A percentile compares a stretch with the other conserved stretches of the same genome.
Evolutionary conservation across 2,888 invertebrate genomes (phyloP).

Genomic region (Erebia ligea): DNA sequence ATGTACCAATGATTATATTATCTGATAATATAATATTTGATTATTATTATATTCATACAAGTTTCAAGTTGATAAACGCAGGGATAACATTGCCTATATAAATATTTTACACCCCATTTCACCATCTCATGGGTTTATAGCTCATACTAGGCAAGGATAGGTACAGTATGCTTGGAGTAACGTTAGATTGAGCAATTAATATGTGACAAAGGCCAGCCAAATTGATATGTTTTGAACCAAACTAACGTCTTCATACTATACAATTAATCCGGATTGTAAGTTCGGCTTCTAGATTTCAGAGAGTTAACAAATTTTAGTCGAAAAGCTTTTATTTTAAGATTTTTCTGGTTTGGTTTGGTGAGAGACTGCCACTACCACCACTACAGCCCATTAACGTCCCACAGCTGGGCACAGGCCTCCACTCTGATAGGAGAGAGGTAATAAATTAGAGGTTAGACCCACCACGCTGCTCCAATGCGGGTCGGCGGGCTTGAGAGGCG

Average conservation of each 20-base stretch:
- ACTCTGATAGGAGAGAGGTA: no score
- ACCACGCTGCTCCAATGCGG: no score
- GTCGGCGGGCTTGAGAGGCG: no score
- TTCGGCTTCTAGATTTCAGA: neutral
- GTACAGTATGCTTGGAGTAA: neutral
- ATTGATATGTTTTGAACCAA: conserved; percentile 16
- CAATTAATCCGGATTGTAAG: neutral
- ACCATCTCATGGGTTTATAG: neutral
- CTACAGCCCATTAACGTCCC: no score
- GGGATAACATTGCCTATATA: neutral
- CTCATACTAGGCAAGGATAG: neutral
- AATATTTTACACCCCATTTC: conserved; percentile 2
- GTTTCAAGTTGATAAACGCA: neutral
- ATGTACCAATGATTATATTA: no score
- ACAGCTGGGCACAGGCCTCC: no score
- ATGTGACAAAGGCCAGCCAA: conserved; percentile 11
- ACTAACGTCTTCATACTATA: neutral
- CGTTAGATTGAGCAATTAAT: conserved; percentile 15
- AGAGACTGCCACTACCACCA: no score
- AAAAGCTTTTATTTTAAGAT: neutral
- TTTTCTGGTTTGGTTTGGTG: no score
- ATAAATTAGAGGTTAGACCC: no score
- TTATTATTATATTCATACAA: neutral
- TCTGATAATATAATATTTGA: no score
- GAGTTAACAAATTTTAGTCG: neutral